A percentile compares a stretch with the other conserved stretches of the same genome.
Conservation (phyloP, 2,113 vertebrate species). For the Aegithalos caudatus region DNA sequence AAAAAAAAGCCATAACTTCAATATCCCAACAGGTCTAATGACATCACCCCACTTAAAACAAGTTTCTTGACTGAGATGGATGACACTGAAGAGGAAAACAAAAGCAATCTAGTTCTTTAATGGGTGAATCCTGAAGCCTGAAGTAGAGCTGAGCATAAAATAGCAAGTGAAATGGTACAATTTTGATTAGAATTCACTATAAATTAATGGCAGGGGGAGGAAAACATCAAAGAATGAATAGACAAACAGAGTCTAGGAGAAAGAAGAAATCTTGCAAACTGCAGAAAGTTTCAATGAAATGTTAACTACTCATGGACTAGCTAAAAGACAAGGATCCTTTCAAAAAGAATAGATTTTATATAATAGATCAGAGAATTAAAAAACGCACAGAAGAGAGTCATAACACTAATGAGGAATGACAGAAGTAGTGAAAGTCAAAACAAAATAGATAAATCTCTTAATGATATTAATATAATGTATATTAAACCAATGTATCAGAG, state of each 20-base stretch:
- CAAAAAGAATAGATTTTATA: not conserved
- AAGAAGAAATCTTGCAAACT: not conserved
- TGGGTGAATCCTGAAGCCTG: not conserved
- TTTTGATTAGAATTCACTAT: not conserved
- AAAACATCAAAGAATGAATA: not conserved
- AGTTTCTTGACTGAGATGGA: not conserved
- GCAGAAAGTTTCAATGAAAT: not conserved
- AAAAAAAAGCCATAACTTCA: not conserved
- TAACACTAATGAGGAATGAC: not conserved
- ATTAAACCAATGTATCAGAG: not conserved
- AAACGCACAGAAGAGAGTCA: not conserved
- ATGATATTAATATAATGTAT: not conserved
- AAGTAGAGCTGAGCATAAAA: not conserved
- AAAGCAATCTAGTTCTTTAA: not conserved
- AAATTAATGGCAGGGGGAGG: not conserved
- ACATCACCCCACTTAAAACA: not conserved
- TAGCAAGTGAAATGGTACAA: not conserved
- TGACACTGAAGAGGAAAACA: not conserved
- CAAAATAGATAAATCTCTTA: not conserved
- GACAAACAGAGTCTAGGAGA: not conserved
- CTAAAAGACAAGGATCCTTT: not conserved
- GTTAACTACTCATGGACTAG: not conserved
- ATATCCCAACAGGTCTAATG: not conserved
- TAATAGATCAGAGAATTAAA: not conserved
- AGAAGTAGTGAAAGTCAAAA: not conserved